These are phyloP conservation scores for Oenanthe oenanthe DNA, from an alignment of 2,113 vertebrate genomes.

Conservation along the genomic window DNA sequence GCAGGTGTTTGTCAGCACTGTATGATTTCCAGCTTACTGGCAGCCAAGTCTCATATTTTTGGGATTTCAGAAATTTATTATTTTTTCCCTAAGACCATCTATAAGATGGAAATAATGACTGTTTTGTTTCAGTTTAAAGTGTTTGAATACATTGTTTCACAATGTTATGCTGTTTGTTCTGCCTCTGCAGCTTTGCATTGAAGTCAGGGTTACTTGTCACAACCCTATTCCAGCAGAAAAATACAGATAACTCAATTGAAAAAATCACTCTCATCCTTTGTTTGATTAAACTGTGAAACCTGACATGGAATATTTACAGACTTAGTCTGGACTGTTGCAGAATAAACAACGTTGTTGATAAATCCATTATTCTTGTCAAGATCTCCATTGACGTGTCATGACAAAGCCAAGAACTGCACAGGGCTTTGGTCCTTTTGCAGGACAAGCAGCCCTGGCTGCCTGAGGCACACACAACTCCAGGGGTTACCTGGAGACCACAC, in stretches of 20 bases:
- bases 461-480: fast-evolving
- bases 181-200: background rate
- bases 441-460: background rate
- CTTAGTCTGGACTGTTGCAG: background rate
- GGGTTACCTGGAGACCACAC: background rate
- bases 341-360: background rate
- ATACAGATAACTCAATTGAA: background rate
- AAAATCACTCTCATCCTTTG: background rate
- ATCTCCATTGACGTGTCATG: background rate
- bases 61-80: background rate
- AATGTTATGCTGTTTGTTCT: background rate
- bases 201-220: background rate
- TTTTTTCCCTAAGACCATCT: background rate
- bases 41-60: background rate
- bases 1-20: background rate
- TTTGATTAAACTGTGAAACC: conserved; percentile 15
- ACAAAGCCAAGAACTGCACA: background rate
- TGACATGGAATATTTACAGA: background rate
- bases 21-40: background rate
- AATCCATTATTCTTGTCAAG: background rate
- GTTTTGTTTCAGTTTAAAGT: background rate
- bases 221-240: background rate
- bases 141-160: background rate
- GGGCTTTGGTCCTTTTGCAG: background rate
- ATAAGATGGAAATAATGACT: background rate